Evolutionary conservation across 37 sponge, comb jelly and placozoan species (phyloP), one percentile per base, ranked within the genome.

Genomic region (Eunapius fragilis): DNA sequence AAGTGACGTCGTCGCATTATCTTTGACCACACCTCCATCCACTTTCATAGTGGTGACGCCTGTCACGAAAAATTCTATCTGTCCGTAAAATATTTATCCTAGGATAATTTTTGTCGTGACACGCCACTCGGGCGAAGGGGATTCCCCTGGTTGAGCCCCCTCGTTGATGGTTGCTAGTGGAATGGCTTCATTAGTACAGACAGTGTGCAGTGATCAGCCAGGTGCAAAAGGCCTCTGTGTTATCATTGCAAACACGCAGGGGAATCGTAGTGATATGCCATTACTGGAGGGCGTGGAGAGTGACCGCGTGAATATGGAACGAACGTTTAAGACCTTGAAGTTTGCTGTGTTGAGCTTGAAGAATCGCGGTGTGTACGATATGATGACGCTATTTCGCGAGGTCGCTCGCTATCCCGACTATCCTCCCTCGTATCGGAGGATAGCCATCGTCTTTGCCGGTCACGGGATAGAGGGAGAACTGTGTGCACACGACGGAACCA

Each of bases 361-460:
- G 22, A 19, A 58, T 19, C 22, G 58, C 17, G 14, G 17, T 58
- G 17, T 19, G 58, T 0, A 5, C 34, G 24, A 35, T n/a, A 77
- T 27, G 35, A 41, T 27, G 78, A 2, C 74, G 23, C 25, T 73
- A 11, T 73, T 73, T 31, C 74, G 23, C 33, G 14, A 31, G 27
- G 25, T 34, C 74, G 24, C 74, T 22, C 2, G 27, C 31, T 34
- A 22, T 27, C 22, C 58, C 58, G 17, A 11, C 19, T 58, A 58
- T 19, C 58, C 58, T 12, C 58, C 58, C 14, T 58, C 58, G 19
- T 84, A 82, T 41, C 25, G 19, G 17, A 69, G 81, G 25, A 78
- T 83, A 24, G 38, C 75, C 22, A 73, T 89, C 30, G 83, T 89
- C 6, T 89, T 83, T 49, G 49, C 84, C 35, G 89, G 89, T 2